Evolutionary conservation across 1,140 invertebrate genomes (phyloP).

Genomic region (Drosophila subpulchrella): DNA sequence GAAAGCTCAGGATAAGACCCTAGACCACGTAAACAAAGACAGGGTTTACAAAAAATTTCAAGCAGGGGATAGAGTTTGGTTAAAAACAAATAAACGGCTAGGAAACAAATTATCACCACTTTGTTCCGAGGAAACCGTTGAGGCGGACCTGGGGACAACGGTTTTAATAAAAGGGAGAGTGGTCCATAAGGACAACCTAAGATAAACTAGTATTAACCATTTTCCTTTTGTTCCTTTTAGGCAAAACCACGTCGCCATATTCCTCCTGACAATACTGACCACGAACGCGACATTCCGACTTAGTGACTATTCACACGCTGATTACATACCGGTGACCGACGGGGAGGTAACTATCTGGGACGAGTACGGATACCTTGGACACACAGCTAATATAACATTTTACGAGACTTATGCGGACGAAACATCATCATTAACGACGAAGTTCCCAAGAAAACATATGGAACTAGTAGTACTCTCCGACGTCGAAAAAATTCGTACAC

Average conservation of each 20-base stretch:
- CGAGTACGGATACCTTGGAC: background rate
- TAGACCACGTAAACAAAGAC: background rate
- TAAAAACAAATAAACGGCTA: slow-evolving; percentile 1
- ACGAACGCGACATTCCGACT: background rate
- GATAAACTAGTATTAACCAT: background rate
- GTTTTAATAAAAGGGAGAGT: background rate
- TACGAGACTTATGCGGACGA: background rate
- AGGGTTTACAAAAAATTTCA: background rate
- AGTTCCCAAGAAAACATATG: background rate
- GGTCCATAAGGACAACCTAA: background rate
- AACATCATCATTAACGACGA: background rate
- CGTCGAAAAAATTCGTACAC: no score
- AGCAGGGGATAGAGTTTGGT: background rate
- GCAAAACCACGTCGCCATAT: background rate
- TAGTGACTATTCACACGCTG: background rate
- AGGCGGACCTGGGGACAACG: background rate
- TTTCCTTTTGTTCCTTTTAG: background rate
- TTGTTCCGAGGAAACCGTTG: background rate
- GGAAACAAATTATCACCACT: no score
- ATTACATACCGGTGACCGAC: background rate
- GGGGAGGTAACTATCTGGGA: background rate
- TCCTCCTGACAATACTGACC: background rate
- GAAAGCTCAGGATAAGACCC: background rate
- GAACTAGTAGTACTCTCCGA: background rate
- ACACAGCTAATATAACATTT: background rate